These are phyloP conservation scores for Tenthredo mesomela DNA, from an alignment of 2,888 invertebrate species.

Conservation along the genomic window DNA sequence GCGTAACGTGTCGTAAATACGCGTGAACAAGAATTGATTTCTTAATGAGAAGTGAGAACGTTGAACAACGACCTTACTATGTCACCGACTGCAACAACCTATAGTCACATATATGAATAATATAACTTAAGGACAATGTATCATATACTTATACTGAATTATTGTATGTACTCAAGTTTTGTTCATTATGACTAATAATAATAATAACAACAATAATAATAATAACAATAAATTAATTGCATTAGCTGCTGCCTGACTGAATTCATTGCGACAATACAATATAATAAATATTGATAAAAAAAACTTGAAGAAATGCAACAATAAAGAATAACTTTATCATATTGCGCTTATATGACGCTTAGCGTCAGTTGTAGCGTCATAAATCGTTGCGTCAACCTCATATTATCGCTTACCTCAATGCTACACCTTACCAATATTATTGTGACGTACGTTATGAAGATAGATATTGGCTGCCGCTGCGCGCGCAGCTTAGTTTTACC, in stretches of 20 bases:
- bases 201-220: not conserved
- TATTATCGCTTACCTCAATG: not conserved
- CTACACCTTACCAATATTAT: not conserved
- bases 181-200: not conserved
- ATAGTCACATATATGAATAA: slow-evolving; percentile 40
- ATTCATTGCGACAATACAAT: not conserved
- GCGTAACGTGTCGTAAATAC: not conserved
- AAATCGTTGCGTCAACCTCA: not conserved
- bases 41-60: slow-evolving; percentile 32
- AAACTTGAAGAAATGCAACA: not conserved
- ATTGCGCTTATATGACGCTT: not conserved
- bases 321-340: not conserved
- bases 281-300: not conserved
- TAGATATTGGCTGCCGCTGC: not conserved
- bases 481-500: slow-evolving; percentile 6
- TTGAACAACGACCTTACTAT: slow-evolving; percentile 36
- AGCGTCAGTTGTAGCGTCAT: not conserved
- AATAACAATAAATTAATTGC: not conserved
- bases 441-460: not conserved
- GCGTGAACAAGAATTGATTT: slow-evolving; percentile 38
- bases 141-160: slow-evolving; percentile 10
- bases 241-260: too few relatives aligned
- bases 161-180: not conserved
- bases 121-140: slow-evolving; percentile 34
- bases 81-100: slow-evolving; percentile 38